Base-by-base conservation (phyloP, 1,140 invertebrate species). In the Drosophila repleta region DNA sequence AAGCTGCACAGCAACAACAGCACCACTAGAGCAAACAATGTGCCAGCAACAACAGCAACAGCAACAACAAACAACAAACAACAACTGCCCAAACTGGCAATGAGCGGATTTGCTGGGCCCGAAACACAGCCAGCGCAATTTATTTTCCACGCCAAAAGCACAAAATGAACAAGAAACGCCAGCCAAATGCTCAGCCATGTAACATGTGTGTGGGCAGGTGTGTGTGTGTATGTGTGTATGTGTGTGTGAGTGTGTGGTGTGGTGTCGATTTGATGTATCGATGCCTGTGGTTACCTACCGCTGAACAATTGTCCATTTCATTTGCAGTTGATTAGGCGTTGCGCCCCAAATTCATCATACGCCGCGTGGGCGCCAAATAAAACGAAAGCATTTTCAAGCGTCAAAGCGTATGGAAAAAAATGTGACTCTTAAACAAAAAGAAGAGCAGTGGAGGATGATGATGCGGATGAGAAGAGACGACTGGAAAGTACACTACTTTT, bases 201-300 rank as follows among this genome's bases (percentile, higher is more conserved):
- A 67, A 49, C 55, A 76, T 26, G 21, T 56, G 68, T 72, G 56
- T 74, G 49, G 45, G 60, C 6, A 17, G 21, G 55, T 29, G 6
- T 56, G 65, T 29, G 51, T 56, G 52, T n/a, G 8, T 41, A 48
- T 55, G 60, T 35, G 56, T 55, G 61, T n/a, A 4, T 70, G 55
- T 45, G 56, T 35, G 55, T 60, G 51, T 64, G 26, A 46, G 43
- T 51, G 58, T 55, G 53, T 82, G 6, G 65, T 79, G 45, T 55
- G 70, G 82, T 88, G 82, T 73, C 78, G 76, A 82, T 82, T 87
- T 87, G 82, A 87, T 87, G 79, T 82, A 87, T 87, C 83, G 82
- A 88, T 70, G 83, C 79, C 74, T 76, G 82, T 53, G 79, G 82
- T 85, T 85, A 78, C 74, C 82, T 64, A 63, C 55, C 53, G 53